Evolutionary conservation across 2,797 vertebrate species (phyloP).

Genomic region (Scolopax bukidnonensis): DNA sequence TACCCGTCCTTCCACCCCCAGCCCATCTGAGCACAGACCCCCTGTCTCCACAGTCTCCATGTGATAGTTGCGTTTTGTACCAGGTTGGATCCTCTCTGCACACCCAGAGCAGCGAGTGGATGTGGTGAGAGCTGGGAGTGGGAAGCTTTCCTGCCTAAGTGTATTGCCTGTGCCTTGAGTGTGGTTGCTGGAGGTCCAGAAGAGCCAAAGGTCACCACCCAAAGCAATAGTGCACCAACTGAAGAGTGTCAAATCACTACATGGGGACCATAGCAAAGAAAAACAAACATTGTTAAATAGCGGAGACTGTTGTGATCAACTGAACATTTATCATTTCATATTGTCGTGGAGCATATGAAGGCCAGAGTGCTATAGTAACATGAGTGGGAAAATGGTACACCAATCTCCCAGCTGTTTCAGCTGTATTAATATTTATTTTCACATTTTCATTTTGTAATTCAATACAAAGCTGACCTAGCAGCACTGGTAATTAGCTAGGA

Average conservation of each 20-base stretch:
- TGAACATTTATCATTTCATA: neutral
- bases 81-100: accelerated
- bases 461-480: neutral
- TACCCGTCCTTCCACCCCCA: neutral
- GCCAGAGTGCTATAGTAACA: neutral
- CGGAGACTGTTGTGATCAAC: neutral
- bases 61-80: accelerated
- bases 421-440: neutral
- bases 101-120: neutral
- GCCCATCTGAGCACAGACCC: neutral
- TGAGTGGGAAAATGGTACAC: neutral
- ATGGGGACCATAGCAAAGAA: neutral
- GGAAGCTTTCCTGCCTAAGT: neutral
- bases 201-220: neutral
- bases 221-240: neutral
- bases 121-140: neutral
- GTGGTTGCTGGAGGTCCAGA: neutral
- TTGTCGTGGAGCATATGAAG: accelerated
- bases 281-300: neutral
- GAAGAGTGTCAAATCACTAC: neutral
- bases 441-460: conserved; percentile 2
- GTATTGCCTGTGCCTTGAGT: neutral
- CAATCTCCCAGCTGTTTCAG: neutral
- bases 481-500: neutral
- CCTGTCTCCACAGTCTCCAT: accelerated